Conservation (phyloP, 2,888 invertebrate genomes). For the Nyleta sp. region DNA sequence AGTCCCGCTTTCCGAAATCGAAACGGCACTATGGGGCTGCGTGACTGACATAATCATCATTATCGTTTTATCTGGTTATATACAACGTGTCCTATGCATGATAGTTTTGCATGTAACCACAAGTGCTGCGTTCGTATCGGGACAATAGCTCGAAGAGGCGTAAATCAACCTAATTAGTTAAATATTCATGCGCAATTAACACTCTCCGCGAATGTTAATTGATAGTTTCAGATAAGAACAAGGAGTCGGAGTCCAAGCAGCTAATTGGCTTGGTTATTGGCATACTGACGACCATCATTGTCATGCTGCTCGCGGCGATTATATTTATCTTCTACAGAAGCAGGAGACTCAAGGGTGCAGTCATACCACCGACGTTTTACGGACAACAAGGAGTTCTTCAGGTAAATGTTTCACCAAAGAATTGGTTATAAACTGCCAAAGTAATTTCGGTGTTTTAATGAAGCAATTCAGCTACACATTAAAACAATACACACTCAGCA, state of each 20-base stretch:
- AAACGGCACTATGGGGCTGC: conserved; percentile 65
- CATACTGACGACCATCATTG: conserved; percentile 88
- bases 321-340: conserved; percentile 88
- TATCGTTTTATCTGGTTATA: conserved; percentile 68
- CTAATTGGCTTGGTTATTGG: conserved; percentile 88
- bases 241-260: conserved; percentile 85
- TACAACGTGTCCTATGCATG: conserved; percentile 39
- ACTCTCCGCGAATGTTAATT: conserved; percentile 51
- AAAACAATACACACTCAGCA: too few relatives aligned
- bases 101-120: conserved; percentile 48
- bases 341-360: conserved; percentile 84
- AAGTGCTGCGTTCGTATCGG: conserved; percentile 28
- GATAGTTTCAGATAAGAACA: conserved; percentile 83
- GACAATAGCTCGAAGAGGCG: conserved; percentile 34
- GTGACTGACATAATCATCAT: conserved; percentile 72
- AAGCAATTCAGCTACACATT: too few relatives aligned
- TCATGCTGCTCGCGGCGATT: conserved; percentile 88
- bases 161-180: conserved; percentile 53
- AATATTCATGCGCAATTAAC: conserved; percentile 58
- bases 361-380: too few relatives aligned
- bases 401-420: too few relatives aligned
- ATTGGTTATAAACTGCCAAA: too few relatives aligned
- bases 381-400: too few relatives aligned
- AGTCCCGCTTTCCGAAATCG: conserved; percentile 20
- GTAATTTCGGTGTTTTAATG: too few relatives aligned